Percentiles rank a stretch among this genome's conserved stretches.
Evolutionary conservation across 2,113 vertebrate genomes (phyloP).

Genomic region (Amblyornis subalaris): DNA sequence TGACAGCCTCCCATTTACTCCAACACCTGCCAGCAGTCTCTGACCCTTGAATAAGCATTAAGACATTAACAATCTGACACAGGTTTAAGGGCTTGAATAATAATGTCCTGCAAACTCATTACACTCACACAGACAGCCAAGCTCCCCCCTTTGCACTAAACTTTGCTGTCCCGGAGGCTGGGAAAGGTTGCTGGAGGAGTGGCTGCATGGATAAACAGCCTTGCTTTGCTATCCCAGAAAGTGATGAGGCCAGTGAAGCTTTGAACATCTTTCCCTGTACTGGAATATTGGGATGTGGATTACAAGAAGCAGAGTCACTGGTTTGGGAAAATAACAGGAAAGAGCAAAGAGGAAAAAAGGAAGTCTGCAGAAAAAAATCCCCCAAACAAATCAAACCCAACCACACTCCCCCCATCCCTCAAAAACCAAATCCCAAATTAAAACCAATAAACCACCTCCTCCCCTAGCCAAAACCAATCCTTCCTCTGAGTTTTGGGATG

Average conservation of each 20-base stretch:
- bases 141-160: neutral
- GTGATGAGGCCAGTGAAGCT: rapidly evolving
- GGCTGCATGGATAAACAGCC: neutral
- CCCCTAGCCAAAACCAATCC: neutral
- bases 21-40: constrained; percentile 70
- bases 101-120: constrained; percentile 24
- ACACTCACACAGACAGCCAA: neutral
- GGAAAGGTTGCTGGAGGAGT: neutral
- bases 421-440: neutral
- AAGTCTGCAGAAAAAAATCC: neutral
- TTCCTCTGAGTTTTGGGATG: neutral
- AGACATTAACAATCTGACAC: constrained; percentile 70
- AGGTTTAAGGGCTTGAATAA: constrained; percentile 61
- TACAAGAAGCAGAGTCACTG: neutral
- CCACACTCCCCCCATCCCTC: neutral
- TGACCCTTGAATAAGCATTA: constrained; percentile 76
- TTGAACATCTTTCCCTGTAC: neutral
- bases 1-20: constrained; percentile 72
- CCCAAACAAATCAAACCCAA: neutral
- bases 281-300: rapidly evolving
- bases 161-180: neutral
- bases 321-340: neutral
- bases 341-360: neutral
- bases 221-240: constrained; percentile 2
- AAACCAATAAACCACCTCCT: neutral